Evolutionary conservation across 2,797 vertebrate species (phyloP), one percentile per base, ranked within the genome.

Genomic region (Enteromius trimaculatus): DNA sequence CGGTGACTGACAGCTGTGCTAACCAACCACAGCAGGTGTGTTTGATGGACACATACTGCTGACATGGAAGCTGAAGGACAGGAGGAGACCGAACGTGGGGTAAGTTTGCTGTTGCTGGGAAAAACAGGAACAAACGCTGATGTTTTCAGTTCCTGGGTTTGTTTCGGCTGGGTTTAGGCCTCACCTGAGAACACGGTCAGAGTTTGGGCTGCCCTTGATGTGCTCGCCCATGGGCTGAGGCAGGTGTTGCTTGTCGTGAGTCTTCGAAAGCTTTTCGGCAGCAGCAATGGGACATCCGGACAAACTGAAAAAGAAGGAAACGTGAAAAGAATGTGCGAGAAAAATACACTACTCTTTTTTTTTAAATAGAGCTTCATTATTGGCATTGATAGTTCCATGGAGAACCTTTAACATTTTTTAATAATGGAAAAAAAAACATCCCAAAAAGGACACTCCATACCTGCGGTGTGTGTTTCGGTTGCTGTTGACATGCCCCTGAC

Each of bases 391-490:
- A 75, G 49, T 44, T 74, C 6, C 81, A 19, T 70, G 13, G 16
- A 7, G 21, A 14, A 44, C 6, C 39, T 47, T 47, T 29, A 78
- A 64, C 42, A 78, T 65, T 65, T 62, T 37, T 62, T 77, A 29
- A 60, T 44, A 62, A 17, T 31, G 21, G 21, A 4, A 51, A 74
- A 66, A 75, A 39, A 58, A 11, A 7, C 8, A 44, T 62, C 3
- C 23, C 11, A 72, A 60, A 69, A 39, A 49, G 29, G 17, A 79
- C 23, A 42, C 44, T 62, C 9, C 6, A 13, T 97, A 99, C 98
- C 98, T 99, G 92, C 98, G 95, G 90, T 99, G 97, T 19, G 98
- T 98, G 94, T 98, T 99, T 79, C 98, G 96, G 93, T 99, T 99
- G 95, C 97, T 99, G 94, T 99, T 99, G 88, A 98, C 97, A 0